Evolutionary conservation across 2,113 vertebrate species (phyloP), one percentile per base, ranked within the genome.

Genomic region (Nyctibius bracteatus): DNA sequence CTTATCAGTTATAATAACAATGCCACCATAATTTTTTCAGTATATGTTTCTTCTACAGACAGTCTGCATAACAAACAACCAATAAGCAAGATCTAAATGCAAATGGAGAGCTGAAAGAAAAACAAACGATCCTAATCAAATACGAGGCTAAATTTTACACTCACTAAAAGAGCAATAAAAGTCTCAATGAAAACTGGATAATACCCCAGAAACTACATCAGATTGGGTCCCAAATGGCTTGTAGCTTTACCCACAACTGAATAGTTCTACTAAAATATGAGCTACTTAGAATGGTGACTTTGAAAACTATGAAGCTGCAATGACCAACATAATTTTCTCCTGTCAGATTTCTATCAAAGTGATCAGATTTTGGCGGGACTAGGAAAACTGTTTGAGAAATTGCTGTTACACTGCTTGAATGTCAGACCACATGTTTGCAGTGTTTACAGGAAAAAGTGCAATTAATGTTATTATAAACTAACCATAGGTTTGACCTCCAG

Each of bases 241-340:
- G 52, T 65, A 85, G 65, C 44, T 89, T 91, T 96, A 92, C 66
- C 33, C 27, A 78, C 61, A 78, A 61, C 43, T 65, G 55, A 82
- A 72, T 1, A 91, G 37, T 43, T 90, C n/a, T 49, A 65, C 62
- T 85, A 90, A 90, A 96, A 78, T 81, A 88, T 1, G 3, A 94
- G 59, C 79, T 77, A 73, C 59, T 85, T 73, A 37, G 18, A 72
- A 13, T 16, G 24, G 77, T 37, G 65, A 55, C 85, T 93, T 90
- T 83, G 43, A 84, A 92, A 96, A 92, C 68, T 94, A 65, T 35
- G 66, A 93, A 91, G 54, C 71, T 72, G 81, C 77, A 91, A 52
- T 2, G 9, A 86, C 10, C 28, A 79, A 86, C 23, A 30, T 43
- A 65, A 52, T 59, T 90, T 94, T 89, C 51, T 86, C 54, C 58